Base-by-base conservation (phyloP, 2,888 invertebrate species). In the Acronicta leporina region DNA sequence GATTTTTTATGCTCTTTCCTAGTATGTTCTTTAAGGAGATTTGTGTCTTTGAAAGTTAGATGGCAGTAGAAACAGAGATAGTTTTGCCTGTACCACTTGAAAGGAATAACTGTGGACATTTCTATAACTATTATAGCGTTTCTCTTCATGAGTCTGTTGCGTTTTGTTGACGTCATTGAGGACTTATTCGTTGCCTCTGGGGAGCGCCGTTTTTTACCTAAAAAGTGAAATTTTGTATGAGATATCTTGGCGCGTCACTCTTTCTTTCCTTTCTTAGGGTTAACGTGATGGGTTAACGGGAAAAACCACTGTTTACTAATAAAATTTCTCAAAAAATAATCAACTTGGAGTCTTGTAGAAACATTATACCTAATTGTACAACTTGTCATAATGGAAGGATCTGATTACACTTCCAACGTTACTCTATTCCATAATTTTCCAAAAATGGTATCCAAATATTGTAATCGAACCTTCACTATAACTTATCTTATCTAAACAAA, bases 1-100 rank as follows among this genome's bases (percentile, higher is more conserved):
- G 88, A 77, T 15, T 77, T 83, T 30, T 73, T 71, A 56, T 94
- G 94, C 13, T 88, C 84, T 1, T 70, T 68, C 25, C 41, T 77
- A 0, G 92, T 89, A 60, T 95, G 95, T 25, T 88, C 87, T 82
- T 92, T 93, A 1, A 95, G 77, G 0, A 73, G 54, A 2, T 80
- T 66, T 0, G 85, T 77, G 4, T 85, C 81, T 85, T 89, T 90
- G 20, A 91, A 90, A 2, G 82, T 58, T n/a, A 83, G 78, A 70
- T 92, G 91, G 65, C 94, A 94, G 67, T 83, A 92, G 85, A 93
- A 94, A 61, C 94, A 94, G 5, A 93, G 84, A 49, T 90, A 94
- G 55, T 87, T 86, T 56, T 93, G 92, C 33, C 92, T 80, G 48
- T 92, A 91, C 94, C 94, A 94, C 75, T 92, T 94, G 70, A 94